Evolutionary conservation across 2,113 vertebrate species (phyloP), one percentile per base, ranked within the genome.

Genomic region (Apeltes quadracus): DNA sequence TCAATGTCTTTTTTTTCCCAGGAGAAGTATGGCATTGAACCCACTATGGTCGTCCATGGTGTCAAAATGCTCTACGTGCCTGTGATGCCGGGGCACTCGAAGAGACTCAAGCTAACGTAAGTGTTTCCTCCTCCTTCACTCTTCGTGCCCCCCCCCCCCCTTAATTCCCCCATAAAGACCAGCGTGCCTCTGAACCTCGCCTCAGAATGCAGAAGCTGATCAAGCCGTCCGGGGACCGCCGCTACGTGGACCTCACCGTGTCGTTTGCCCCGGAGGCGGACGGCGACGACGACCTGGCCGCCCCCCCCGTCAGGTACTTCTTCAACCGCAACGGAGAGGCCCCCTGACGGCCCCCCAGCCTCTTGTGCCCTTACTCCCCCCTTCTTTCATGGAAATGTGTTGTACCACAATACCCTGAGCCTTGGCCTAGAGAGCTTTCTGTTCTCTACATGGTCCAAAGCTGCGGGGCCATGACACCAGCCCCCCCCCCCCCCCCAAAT

Each of bases 61-160:
- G 98, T 99, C 68, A 99, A 99, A 92, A 99, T 99, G 98, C 94
- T 99, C 1, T 99, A 98, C 81, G 97, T 99, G 77, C 98, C 98
- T 69, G 93, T 98, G 83, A 97, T 99, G 96, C 98, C 98, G 2
- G 98, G 98, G 71, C 98, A 99, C 56, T 95, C 94, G 59, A 99
- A 99, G 92, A 95, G 97, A 87, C 91, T 99, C 50, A 99, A 99
- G 72, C 87, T 98, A 80, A 98, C 97, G 97, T 98, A 92, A 96
- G 96, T 71, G 10, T 57, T n/a, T 53, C 4, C 27, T 34, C 15
- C 46, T 7, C 16, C 22, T 32, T 44, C 55, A 14, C 11, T 55
- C 7, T 38, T 41, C n/a, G 3, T 65, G 20, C 39, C 16, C 7
- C 9, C 14, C 4, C 20, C 2, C 29, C 29, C 29, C 29, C 29